Percentiles rank a stretch among this genome's conserved stretches.
These are phyloP conservation scores for Ypsolopha sequella DNA, from an alignment of 2,888 invertebrate species.

Conservation along the genomic window DNA sequence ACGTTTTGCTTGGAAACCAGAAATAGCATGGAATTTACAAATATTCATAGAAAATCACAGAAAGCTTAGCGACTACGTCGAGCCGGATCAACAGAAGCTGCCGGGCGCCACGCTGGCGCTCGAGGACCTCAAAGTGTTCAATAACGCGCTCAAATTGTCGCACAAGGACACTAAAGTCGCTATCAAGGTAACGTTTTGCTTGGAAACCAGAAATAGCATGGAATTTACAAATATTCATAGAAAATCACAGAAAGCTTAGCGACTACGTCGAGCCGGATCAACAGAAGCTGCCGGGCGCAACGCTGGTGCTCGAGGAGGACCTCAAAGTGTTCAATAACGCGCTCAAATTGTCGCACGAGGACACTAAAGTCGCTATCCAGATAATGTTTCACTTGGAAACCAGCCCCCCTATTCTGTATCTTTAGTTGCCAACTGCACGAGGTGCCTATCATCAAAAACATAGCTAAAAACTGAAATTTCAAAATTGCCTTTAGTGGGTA, in stretches of 20 bases:
- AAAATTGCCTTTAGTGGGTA: too few relatives aligned
- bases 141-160: constrained; percentile 93
- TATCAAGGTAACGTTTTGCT: constrained; percentile 81
- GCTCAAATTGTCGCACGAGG: constrained; percentile 95
- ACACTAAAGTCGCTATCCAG: constrained; percentile 97
- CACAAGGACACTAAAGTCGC: constrained; percentile 98
- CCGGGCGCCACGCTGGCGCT: constrained; percentile 95
- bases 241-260: constrained; percentile 86
- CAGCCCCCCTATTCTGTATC: too few relatives aligned
- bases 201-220: too few relatives aligned
- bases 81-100: constrained; percentile 92
- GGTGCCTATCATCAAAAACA: too few relatives aligned
- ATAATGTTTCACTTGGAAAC: constrained; percentile 58
- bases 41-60: constrained; percentile 93
- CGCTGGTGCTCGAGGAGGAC: constrained; percentile 94
- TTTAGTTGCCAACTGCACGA: too few relatives aligned
- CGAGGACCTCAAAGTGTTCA: constrained; percentile 96
- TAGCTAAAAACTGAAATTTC: too few relatives aligned
- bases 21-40: too few relatives aligned
- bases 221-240: constrained; percentile 92
- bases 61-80: constrained; percentile 89
- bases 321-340: constrained; percentile 96
- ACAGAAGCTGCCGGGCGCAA: constrained; percentile 96
- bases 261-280: constrained; percentile 94
- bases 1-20: too few relatives aligned